Percentiles rank a stretch among this genome's conserved stretches.
Conservation (phyloP, 2,113 vertebrate genomes). For the Polyodon spathula region DNA sequence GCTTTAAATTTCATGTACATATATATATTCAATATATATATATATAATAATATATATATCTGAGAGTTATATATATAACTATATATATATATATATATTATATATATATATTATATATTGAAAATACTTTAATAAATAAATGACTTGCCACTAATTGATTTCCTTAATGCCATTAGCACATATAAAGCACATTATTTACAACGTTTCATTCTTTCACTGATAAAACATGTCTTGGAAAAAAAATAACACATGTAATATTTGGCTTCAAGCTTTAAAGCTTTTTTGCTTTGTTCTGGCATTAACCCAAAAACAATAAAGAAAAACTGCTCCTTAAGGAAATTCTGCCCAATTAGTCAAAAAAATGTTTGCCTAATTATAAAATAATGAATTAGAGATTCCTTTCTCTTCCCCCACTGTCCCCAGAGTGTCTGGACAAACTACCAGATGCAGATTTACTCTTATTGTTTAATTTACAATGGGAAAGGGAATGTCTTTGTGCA, state of each 20-base stretch:
- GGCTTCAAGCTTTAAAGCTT: slow-evolving; percentile 1
- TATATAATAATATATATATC: too few species aligned
- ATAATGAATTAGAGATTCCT: slow-evolving; percentile 3
- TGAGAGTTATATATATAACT: too few species aligned
- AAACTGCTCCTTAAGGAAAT: background rate
- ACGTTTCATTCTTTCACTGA: too few species aligned
- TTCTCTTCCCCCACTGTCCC: background rate
- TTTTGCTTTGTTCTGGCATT: background rate
- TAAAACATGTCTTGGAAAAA: too few species aligned
- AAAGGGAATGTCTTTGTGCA: too few species aligned
- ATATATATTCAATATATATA: too few species aligned
- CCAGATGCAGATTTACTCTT: background rate
- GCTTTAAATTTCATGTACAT: too few species aligned
- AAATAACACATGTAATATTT: background rate
- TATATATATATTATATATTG: too few species aligned
- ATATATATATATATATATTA: too few species aligned
- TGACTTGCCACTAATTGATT: too few species aligned
- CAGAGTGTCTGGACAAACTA: background rate
- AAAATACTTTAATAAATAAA: too few species aligned
- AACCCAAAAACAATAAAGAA: background rate
- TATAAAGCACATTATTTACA: background rate
- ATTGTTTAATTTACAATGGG: too few species aligned
- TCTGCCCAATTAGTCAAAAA: slow-evolving; percentile 13
- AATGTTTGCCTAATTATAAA: slow-evolving; percentile 9
- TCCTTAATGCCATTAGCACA: background rate